phyloP scores from a whole-genome alignment of 1,140 invertebrate species.

The Diachasmimorpha longicaudata region DNA sequence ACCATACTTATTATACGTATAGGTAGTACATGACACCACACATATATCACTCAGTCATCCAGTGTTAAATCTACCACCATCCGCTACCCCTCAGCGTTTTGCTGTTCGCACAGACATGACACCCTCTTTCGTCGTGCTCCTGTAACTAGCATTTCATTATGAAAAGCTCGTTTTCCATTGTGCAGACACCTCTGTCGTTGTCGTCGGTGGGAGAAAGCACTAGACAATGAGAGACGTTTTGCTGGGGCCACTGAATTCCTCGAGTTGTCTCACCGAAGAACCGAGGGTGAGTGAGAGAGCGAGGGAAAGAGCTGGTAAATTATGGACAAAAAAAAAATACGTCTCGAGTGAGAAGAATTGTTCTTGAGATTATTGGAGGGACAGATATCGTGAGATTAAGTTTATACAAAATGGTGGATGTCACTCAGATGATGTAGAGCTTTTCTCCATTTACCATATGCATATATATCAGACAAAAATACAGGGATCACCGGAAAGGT shows the following conservation, averaged over 20 bases:
- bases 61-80: background rate
- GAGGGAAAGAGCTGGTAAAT: slow-evolving; percentile 19
- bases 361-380: too few relatives aligned
- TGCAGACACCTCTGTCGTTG: slow-evolving; percentile 20
- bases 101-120: slow-evolving; percentile 28
- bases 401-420: too few relatives aligned
- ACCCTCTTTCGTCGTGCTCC: slow-evolving; percentile 5
- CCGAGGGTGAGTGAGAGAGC: too few relatives aligned
- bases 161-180: slow-evolving; percentile 44
- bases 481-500: too few relatives aligned
- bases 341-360: too few relatives aligned
- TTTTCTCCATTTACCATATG: too few relatives aligned
- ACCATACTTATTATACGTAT: background rate
- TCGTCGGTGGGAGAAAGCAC: background rate
- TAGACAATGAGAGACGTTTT: slow-evolving; percentile 1
- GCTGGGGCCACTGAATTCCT: background rate
- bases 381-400: too few relatives aligned
- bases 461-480: too few relatives aligned
- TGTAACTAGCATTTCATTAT: slow-evolving; percentile 46
- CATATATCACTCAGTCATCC: background rate
- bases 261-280: background rate
- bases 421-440: too few relatives aligned
- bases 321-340: background rate
- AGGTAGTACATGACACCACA: background rate
- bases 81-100: background rate